Conservation (phyloP, 2,797 vertebrate species). For the Siniperca scherzeri region DNA sequence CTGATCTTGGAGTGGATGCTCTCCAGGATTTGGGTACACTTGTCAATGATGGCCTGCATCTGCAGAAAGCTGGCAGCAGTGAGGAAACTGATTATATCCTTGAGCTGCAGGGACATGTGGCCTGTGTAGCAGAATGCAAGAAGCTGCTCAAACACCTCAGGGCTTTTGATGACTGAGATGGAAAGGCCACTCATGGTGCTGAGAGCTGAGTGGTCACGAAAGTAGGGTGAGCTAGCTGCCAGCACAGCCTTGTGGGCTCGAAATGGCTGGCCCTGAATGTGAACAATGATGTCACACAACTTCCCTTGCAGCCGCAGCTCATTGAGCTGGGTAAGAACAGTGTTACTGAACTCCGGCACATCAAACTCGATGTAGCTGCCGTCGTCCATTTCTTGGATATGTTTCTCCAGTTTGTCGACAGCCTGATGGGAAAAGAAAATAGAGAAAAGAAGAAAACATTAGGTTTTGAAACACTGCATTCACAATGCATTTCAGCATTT, state of each 20-base stretch:
- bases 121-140: constrained; percentile 99
- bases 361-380: constrained; percentile 99
- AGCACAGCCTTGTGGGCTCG: constrained; percentile 98
- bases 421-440: constrained; percentile 72
- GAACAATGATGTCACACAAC: constrained; percentile 98
- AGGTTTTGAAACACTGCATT: constrained; percentile 15
- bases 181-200: constrained; percentile 99
- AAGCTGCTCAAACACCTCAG: constrained; percentile 97
- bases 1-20: constrained; percentile 98
- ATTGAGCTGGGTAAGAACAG: constrained; percentile 96
- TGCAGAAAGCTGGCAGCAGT: constrained; percentile 99
- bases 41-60: constrained; percentile 99
- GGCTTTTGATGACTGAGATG: constrained; percentile 98
- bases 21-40: constrained; percentile 98
- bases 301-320: constrained; percentile 98
- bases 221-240: constrained; percentile 98
- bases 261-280: constrained; percentile 99
- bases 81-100: constrained; percentile 98
- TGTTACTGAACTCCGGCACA: constrained; percentile 99
- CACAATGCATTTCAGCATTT: constrained; percentile 4
- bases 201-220: constrained; percentile 97
- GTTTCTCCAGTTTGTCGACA: constrained; percentile 84
- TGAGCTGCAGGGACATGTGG: constrained; percentile 97
- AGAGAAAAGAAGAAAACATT: background rate
- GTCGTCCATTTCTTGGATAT: constrained; percentile 97